A percentile compares a stretch with the other conserved stretches of the same genome.
phyloP scores from a whole-genome alignment of 2,888 invertebrate genomes.

The Agonopterix heracliana region DNA sequence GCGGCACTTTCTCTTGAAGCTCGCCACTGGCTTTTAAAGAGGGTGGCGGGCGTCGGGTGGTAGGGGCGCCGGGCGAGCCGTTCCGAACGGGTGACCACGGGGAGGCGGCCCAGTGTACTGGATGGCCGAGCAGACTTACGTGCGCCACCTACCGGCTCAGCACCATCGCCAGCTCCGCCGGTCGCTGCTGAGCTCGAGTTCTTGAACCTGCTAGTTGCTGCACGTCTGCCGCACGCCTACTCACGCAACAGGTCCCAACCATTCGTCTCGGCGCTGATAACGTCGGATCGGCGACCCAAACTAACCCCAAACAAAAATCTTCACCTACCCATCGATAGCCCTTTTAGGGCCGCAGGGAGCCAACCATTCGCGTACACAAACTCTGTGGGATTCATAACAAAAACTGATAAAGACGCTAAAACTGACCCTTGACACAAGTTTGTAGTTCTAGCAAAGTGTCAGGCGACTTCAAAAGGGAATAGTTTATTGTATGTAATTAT shows the following conservation, averaged over 20 bases:
- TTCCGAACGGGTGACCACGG: constrained; percentile 78
- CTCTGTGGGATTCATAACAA: too few relatives aligned
- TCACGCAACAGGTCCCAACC: neutral
- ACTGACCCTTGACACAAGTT: too few relatives aligned
- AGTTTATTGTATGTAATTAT: too few relatives aligned
- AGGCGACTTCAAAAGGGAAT: too few relatives aligned
- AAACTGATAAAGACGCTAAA: too few relatives aligned
- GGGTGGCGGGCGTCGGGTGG: constrained; percentile 55
- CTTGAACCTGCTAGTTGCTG: constrained; percentile 6
- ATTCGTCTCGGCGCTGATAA: neutral
- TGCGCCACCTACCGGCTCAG: constrained; percentile 35
- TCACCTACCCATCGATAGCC: too few relatives aligned
- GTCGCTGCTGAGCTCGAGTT: constrained; percentile 8
- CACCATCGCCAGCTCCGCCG: constrained; percentile 15
- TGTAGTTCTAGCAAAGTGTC: too few relatives aligned
- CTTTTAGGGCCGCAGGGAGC: too few relatives aligned
- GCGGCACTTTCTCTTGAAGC: constrained; percentile 78
- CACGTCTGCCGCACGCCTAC: constrained; percentile 9
- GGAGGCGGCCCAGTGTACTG: constrained; percentile 47
- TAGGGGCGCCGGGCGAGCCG: constrained; percentile 45
- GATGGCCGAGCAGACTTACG: constrained; percentile 39
- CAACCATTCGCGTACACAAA: too few relatives aligned
- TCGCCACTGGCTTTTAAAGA: constrained; percentile 78
- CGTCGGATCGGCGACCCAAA: too few relatives aligned
- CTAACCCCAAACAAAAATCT: too few relatives aligned